These are phyloP conservation scores for Ginglymostoma cirratum DNA, from an alignment of 2,113 vertebrate species.

Conservation along the genomic window DNA sequence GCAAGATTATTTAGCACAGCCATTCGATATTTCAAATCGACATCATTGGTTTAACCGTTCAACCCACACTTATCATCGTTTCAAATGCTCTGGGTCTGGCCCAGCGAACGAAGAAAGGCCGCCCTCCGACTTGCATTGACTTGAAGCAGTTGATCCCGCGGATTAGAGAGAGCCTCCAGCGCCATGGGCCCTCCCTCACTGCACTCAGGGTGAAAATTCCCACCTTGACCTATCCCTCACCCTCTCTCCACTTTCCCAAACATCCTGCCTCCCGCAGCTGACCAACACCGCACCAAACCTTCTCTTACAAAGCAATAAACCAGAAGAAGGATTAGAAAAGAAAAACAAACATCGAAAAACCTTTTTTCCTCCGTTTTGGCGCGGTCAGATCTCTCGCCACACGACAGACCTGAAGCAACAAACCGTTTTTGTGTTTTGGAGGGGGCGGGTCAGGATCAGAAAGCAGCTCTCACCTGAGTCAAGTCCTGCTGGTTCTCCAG, in stretches of 20 bases:
- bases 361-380: background rate
- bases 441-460: background rate
- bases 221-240: background rate
- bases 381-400: background rate
- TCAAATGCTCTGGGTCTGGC: background rate
- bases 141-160: background rate
- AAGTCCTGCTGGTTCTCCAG: constrained; percentile 48
- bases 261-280: background rate
- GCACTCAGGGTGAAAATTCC: background rate
- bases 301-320: background rate
- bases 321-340: no score
- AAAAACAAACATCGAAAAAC: background rate
- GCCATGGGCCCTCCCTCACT: background rate
- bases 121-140: background rate
- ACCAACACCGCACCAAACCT: background rate
- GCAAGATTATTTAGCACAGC: background rate
- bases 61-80: background rate
- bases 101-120: background rate
- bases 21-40: background rate
- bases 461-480: constrained; percentile 51
- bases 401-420: no score
- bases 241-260: background rate
- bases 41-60: background rate
- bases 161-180: background rate
- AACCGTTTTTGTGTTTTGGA: background rate